phyloP scores from a whole-genome alignment of 2,113 vertebrate species.

The Pseudopipra pipra region DNA sequence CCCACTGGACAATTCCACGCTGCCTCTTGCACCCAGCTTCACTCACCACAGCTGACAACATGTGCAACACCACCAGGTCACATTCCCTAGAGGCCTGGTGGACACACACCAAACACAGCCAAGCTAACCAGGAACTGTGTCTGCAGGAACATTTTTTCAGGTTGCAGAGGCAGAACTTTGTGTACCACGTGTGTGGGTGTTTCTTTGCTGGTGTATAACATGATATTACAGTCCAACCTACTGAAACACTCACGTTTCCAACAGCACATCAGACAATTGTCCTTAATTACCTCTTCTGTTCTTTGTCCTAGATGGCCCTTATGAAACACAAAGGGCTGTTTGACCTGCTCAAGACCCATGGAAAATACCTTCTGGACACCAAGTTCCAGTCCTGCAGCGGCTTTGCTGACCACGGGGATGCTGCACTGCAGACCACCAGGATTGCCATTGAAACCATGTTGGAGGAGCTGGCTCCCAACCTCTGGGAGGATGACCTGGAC shows the following conservation, averaged over 20 bases:
- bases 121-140: not conserved
- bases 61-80: not conserved
- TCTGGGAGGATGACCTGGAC: constrained; percentile 86
- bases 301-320: constrained; percentile 79
- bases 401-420: not conserved
- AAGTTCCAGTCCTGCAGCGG: constrained; percentile 73
- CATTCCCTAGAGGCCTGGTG: not conserved
- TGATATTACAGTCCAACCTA: not conserved
- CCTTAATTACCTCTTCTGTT: not conserved
- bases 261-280: not conserved
- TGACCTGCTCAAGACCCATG: constrained; percentile 76
- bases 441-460: constrained; percentile 83
- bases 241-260: not conserved
- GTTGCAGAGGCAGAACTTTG: not conserved
- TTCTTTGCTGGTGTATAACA: not conserved
- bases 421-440: constrained; percentile 66
- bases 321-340: constrained; percentile 84
- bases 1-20: not conserved
- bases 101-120: not conserved
- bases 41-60: not conserved
- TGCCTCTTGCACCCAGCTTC: not conserved
- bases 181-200: not conserved
- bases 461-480: constrained; percentile 84
- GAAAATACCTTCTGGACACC: constrained; percentile 65
- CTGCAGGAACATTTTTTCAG: not conserved